Evolutionary conservation across 2,113 vertebrate genomes (phyloP).

Genomic region (Columbina picui): DNA sequence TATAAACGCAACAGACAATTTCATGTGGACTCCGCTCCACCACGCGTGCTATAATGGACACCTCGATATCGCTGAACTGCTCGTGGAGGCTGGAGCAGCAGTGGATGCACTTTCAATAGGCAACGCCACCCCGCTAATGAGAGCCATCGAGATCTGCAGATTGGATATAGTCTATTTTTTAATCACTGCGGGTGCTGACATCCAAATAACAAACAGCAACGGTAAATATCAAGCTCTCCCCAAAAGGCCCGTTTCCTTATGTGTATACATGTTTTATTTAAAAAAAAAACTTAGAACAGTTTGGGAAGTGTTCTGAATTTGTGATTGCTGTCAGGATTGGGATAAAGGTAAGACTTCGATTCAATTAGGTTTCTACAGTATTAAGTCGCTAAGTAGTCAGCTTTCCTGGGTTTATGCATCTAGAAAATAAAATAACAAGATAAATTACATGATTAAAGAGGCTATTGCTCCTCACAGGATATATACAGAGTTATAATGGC

Average conservation of each 20-base stretch:
- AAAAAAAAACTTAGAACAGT: not conserved
- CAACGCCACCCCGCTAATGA: constrained; percentile 88
- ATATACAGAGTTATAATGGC: not conserved
- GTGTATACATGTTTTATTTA: not conserved
- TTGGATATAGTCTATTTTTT: constrained; percentile 87
- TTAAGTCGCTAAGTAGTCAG: not conserved
- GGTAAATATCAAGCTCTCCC: constrained; percentile 69
- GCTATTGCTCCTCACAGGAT: not conserved
- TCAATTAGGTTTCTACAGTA: not conserved
- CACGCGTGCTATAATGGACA: constrained; percentile 90
- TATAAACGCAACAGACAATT: constrained; percentile 86
- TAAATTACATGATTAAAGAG: not conserved
- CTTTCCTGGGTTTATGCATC: not conserved
- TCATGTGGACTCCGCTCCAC: constrained; percentile 94
- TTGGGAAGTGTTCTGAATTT: not conserved
- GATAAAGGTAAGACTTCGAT: not conserved
- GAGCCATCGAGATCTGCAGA: constrained; percentile 87
- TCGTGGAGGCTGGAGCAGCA: constrained; percentile 82
- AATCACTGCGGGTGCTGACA: constrained; percentile 83
- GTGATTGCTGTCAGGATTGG: not conserved
- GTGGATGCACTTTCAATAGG: constrained; percentile 81
- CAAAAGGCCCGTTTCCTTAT: not conserved
- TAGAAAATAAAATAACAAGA: not conserved
- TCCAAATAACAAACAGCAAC: constrained; percentile 81
- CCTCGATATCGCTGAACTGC: constrained; percentile 81